phyloP scores from a whole-genome alignment of 2,888 invertebrate genomes.

The Molorchus minor region DNA sequence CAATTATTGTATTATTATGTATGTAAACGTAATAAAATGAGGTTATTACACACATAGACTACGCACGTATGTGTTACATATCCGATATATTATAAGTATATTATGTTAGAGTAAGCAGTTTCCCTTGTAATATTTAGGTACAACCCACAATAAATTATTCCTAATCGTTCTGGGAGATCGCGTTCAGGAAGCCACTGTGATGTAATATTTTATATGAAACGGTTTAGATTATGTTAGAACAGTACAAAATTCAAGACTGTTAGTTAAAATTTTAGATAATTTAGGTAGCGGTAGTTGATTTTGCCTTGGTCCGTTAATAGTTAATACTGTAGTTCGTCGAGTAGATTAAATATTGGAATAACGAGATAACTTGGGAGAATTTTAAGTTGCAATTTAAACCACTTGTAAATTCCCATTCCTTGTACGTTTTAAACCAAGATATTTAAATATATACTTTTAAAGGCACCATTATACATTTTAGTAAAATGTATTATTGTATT shows the following conservation, averaged over 20 bases:
- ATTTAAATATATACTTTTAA: too few relatives aligned
- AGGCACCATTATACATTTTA: too few relatives aligned
- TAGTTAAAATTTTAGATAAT: conserved; percentile 42
- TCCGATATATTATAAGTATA: conserved; percentile 22
- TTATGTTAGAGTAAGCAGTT: conserved; percentile 19
- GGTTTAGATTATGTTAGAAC: conserved; percentile 51
- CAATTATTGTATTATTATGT: too few relatives aligned
- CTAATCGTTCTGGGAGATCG: conserved; percentile 41
- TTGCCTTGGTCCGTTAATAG: conserved; percentile 22
- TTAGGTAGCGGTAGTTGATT: conserved; percentile 29
- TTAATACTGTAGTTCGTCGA: conserved; percentile 22
- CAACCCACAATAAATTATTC: conserved; percentile 56
- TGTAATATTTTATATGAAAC: conserved; percentile 47
- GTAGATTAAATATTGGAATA: conserved; percentile 16
- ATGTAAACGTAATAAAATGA: too few relatives aligned
- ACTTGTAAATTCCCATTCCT: too few relatives aligned
- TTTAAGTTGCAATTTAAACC: too few relatives aligned
- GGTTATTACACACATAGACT: too few relatives aligned
- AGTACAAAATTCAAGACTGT: conserved; percentile 55
- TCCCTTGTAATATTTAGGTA: conserved; percentile 21
- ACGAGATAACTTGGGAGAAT: too few relatives aligned
- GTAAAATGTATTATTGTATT: too few relatives aligned
- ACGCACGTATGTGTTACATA: conserved; percentile 21
- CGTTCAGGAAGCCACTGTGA: conserved; percentile 52
- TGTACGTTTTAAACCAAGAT: too few relatives aligned